These are phyloP conservation scores for Drosophila infuscata DNA, from an alignment of 2,888 invertebrate genomes.

Conservation along the genomic window DNA sequence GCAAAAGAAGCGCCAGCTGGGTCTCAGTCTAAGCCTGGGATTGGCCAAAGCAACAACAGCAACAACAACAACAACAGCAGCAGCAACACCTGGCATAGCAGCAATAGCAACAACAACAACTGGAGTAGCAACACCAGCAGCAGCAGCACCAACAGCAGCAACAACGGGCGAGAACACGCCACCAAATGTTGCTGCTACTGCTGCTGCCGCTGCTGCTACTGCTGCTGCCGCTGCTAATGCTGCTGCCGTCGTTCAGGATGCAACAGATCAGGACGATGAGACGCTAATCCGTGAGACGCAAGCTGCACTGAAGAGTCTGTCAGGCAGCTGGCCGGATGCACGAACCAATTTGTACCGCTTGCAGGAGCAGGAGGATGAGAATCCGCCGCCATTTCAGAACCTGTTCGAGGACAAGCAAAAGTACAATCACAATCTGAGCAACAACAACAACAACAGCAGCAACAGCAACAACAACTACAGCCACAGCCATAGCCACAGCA, in stretches of 20 bases:
- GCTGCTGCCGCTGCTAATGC: slow-evolving; percentile 5
- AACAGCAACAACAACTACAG: slow-evolving; percentile 1
- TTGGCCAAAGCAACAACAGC: slow-evolving; percentile 33
- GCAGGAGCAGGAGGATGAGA: slow-evolving; percentile 91
- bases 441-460: background rate
- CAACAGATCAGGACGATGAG: slow-evolving; percentile 90
- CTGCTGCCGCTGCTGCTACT: slow-evolving; percentile 13
- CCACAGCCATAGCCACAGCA: background rate
- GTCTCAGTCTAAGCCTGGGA: slow-evolving; percentile 26
- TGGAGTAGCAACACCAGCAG: slow-evolving; percentile 2
- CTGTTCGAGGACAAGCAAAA: slow-evolving; percentile 92
- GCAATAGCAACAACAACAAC: slow-evolving; percentile 9
- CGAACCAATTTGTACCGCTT: slow-evolving; percentile 88
- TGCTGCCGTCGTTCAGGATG: slow-evolving; percentile 29
- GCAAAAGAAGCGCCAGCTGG: slow-evolving; percentile 83
- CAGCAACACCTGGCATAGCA: background rate
- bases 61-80: slow-evolving; percentile 13
- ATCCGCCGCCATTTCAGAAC: slow-evolving; percentile 92
- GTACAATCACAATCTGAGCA: slow-evolving; percentile 57
- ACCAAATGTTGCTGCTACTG: slow-evolving; percentile 7
- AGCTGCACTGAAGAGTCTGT: slow-evolving; percentile 93
- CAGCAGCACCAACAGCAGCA: slow-evolving; percentile 16
- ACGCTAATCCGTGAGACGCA: slow-evolving; percentile 94
- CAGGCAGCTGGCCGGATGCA: slow-evolving; percentile 93
- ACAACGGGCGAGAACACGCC: slow-evolving; percentile 14